phyloP scores from a whole-genome alignment of 23 tunicate genomes.

The Ascidia mentula region DNA sequence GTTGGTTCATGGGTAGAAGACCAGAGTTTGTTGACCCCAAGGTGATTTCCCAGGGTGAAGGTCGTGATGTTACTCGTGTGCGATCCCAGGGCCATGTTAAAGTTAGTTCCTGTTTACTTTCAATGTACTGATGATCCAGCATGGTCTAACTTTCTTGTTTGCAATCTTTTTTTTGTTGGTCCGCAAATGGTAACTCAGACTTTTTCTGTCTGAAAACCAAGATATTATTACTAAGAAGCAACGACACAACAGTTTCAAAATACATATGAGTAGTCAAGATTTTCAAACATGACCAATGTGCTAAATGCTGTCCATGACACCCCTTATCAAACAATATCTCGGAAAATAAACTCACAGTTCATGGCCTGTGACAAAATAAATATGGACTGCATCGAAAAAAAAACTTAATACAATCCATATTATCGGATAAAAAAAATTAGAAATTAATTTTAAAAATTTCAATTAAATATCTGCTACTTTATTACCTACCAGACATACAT shows the following conservation, averaged over 20 bases:
- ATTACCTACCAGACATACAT: neutral
- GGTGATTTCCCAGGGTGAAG: slow-evolving; percentile 92
- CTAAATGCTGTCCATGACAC: too few relatives aligned
- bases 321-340: too few relatives aligned
- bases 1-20: slow-evolving; percentile 86
- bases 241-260: too few relatives aligned
- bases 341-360: too few relatives aligned
- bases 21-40: slow-evolving; percentile 95
- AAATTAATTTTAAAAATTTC: neutral
- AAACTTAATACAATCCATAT: too few relatives aligned
- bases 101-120: too few relatives aligned
- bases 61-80: slow-evolving; percentile 84
- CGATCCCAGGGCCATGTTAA: slow-evolving; percentile 76
- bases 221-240: neutral
- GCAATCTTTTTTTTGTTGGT: neutral
- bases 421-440: neutral
- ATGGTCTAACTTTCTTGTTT: too few relatives aligned
- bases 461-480: neutral
- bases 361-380: too few relatives aligned
- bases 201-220: neutral
- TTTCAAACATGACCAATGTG: too few relatives aligned
- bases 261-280: too few relatives aligned
- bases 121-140: too few relatives aligned
- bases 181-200: neutral
- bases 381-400: too few relatives aligned